A percentile compares a stretch with the other conserved stretches of the same genome.
Evolutionary conservation across 2,797 vertebrate genomes (phyloP).

Genomic region (Microctenopoma lineatum): DNA sequence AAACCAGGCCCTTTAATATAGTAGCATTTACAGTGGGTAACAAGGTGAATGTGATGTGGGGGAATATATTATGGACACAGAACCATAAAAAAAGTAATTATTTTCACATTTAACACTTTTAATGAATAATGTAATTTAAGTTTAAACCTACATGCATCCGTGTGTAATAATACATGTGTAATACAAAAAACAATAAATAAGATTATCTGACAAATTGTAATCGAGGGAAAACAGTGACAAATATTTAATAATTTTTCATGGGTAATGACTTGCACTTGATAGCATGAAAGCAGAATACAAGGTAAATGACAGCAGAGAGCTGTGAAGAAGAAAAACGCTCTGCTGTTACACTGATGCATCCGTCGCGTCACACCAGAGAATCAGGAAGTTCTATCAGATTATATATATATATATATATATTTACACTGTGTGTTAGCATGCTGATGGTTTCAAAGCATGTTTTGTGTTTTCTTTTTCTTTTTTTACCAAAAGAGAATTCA

Average conservation of each 20-base stretch:
- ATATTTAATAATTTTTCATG: slow-evolving; percentile 41
- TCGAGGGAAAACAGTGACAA: slow-evolving; percentile 47
- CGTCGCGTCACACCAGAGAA: neutral
- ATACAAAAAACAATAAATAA: slow-evolving; percentile 59
- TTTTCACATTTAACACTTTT: slow-evolving; percentile 62
- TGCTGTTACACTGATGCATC: slow-evolving; percentile 20
- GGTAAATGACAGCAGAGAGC: slow-evolving; percentile 45
- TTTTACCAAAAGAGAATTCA: neutral
- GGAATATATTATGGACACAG: slow-evolving; percentile 45
- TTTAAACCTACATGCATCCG: slow-evolving; percentile 66
- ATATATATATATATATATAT: slow-evolving; percentile 42
- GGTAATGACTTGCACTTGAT: slow-evolving; percentile 39
- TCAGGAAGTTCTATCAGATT: slow-evolving; percentile 29
- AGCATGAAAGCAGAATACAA: slow-evolving; percentile 43
- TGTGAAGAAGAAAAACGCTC: slow-evolving; percentile 31
- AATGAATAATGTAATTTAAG: slow-evolving; percentile 37
- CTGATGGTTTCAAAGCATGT: slow-evolving; percentile 42
- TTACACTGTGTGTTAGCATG: slow-evolving; percentile 53
- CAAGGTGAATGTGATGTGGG: slow-evolving; percentile 32
- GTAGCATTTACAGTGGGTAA: slow-evolving; percentile 65
- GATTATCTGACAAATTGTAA: slow-evolving; percentile 36
- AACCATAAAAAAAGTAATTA: slow-evolving; percentile 54
- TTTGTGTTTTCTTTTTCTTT: neutral
- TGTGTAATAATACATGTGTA: slow-evolving; percentile 5
- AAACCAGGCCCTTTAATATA: slow-evolving; percentile 78